phyloP scores from a whole-genome alignment of 2,797 vertebrate species.

The Crenichthys baileyi region DNA sequence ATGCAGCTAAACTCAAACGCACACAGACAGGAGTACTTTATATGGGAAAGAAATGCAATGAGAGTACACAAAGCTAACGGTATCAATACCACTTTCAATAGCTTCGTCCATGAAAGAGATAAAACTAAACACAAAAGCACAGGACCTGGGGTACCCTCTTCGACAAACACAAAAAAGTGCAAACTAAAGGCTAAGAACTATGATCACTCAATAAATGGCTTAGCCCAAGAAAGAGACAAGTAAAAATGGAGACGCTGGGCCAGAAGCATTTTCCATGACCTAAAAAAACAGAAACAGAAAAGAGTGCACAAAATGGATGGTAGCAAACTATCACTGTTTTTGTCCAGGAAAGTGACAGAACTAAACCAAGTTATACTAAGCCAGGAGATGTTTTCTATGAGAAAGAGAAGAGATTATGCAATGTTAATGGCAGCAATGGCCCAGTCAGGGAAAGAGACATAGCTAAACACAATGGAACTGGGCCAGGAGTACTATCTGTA shows the following conservation, averaged over 20 bases:
- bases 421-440: neutral
- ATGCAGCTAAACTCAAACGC: neutral
- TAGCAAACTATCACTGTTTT: neutral
- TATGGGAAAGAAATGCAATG: too few species aligned
- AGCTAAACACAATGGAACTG: neutral
- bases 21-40: too few species aligned
- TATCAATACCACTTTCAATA: neutral
- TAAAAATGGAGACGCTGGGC: neutral
- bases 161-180: too few species aligned
- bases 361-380: neutral
- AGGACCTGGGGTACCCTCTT: too few species aligned
- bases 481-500: neutral
- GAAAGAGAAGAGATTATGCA: neutral
- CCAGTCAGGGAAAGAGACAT: neutral
- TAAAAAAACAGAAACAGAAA: neutral
- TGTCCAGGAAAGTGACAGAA: neutral
- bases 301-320: neutral
- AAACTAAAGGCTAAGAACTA: too few species aligned
- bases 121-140: too few species aligned
- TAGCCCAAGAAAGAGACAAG: too few species aligned
- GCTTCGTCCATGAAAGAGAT: neutral
- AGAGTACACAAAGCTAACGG: neutral
- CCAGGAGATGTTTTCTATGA: neutral
- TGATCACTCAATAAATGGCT: too few species aligned
- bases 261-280: neutral